Evolutionary conservation across 2,113 vertebrate species (phyloP), one percentile per base, ranked within the genome.

Genomic region (Kryptolebias marmoratus): DNA sequence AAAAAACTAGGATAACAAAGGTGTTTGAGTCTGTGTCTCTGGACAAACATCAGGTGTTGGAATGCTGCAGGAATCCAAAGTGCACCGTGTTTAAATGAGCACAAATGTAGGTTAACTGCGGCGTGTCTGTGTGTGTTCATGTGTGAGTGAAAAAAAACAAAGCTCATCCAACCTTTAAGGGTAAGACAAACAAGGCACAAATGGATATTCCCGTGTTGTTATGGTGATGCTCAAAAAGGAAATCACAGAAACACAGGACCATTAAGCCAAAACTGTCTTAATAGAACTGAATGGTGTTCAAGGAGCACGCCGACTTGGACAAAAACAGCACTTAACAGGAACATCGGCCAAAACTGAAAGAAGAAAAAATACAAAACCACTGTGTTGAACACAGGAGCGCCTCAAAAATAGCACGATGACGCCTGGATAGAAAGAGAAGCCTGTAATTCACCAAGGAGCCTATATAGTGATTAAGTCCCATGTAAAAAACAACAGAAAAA

Each of bases 401-500:
- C 79, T 88, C 86, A 57, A 61, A 91, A 92, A 92, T 90, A 91
- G 86, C 76, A 54, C 0, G 68, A 79, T 88, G 89, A 85, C 70
- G 84, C 76, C 71, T 64, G 27, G 30, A 81, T 75, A 79, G 62
- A 65, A 77, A 60, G 73, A 77, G 88, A 83, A 82, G 77, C 82
- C 88, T 93, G 64, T 89, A 92, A 90, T 90, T 91, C 89, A 87
- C 63, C 32, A 5, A 84, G 80, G 75, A 87, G 87, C 73, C 86
- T 90, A 91, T 88, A 87, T 90, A 82, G 91, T 90, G 86, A 91
- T 92, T 89, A 93, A 89, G 73, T 79, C 79, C 80, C 73, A 85
- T 85, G 84, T 90, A 52, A 71, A 79, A 64, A 22, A 22, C 22
- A 22, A 22, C 22, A 22, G 22, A 61, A 76, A 58, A 16, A 44